Percentiles rank a stretch among this genome's conserved stretches.
Conservation (phyloP, 2,888 invertebrate genomes). For the Eurois occulta region DNA sequence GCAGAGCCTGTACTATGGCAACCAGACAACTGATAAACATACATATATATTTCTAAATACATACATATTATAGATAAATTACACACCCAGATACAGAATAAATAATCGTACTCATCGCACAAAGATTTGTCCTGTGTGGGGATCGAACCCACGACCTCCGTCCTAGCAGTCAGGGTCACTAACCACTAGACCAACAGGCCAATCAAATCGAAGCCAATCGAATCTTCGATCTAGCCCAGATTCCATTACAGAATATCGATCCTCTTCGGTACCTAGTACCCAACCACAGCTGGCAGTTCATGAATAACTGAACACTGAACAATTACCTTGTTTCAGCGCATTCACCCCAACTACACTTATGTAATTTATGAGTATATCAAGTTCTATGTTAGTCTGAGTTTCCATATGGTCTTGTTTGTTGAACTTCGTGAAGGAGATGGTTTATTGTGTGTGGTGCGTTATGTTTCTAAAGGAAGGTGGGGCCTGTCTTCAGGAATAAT, state of each 20-base stretch:
- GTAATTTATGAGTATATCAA: constrained; percentile 51
- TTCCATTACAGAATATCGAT: constrained; percentile 47
- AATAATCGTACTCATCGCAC: no score
- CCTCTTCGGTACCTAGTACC: constrained; percentile 9
- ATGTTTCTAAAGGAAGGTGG: not conserved
- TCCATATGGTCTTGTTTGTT: constrained; percentile 49
- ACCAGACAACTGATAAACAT: no score
- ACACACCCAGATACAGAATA: no score
- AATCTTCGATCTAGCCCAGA: constrained; percentile 19
- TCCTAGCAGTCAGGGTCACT: no score
- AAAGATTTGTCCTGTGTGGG: no score
- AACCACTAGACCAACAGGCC: no score
- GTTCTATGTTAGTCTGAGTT: constrained; percentile 55
- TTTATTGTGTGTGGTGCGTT: constrained; percentile 6
- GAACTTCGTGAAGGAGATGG: constrained; percentile 39
- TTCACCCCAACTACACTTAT: constrained; percentile 69
- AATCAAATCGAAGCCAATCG: no score
- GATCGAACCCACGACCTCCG: no score
- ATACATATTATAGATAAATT: no score
- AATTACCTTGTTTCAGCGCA: constrained; percentile 66
- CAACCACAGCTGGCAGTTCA: constrained; percentile 45
- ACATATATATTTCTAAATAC: no score
- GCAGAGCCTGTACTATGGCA: no score
- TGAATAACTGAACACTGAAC: constrained; percentile 66
- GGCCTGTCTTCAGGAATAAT: constrained; percentile 21